Base-by-base conservation (phyloP, 2,888 invertebrate species). In the Labia minor region DNA sequence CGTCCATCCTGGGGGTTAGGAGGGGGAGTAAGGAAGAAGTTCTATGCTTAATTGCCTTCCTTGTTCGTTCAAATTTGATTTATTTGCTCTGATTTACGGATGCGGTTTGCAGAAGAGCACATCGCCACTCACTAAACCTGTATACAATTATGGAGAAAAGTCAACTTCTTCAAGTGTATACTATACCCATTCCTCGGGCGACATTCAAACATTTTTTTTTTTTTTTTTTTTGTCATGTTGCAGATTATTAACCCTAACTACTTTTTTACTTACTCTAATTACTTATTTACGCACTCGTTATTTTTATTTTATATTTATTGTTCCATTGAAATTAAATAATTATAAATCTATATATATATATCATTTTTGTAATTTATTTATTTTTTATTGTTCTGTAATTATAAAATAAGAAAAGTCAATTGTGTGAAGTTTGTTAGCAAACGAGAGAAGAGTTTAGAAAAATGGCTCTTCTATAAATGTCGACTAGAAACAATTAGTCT, bases 61-160 rank as follows among this genome's bases (percentile, higher is more conserved):
- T 49, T 49, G 49, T 49, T 49, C 49, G 49, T 14, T 49, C 49
- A 49, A 49, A 49, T 49, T 49, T 49, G 49, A 49, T 49, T 49
- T 49, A 49, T 49, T 49, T 14, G 49, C 16, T 49, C 49, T 49
- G 49, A 49, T 49, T 49, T 49, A 49, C 49, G 49, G n/a, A 11
- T 3, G n/a, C n/a, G 49, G 4, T 49, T 49, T 49, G 49, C 49
- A 4, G 49, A 49, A 49, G 49, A 49, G 49, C 3, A 6, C 26
- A 26, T 26, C 26, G 26, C 49, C 49, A n/a, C 49, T 49, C 26
- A 26, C 8, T n/a, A 49, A 49, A 49, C 49, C 49, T 10, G 49
- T 49, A 49, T 49, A 14, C 14, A 14, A 49, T 49, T 49, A 49
- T 49, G 49, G 16, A 49, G 49, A 49, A 49, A 49, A 10, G 49